Base-by-base conservation (phyloP, 2,797 vertebrate genomes). In the Rhinogobio ventralis region DNA sequence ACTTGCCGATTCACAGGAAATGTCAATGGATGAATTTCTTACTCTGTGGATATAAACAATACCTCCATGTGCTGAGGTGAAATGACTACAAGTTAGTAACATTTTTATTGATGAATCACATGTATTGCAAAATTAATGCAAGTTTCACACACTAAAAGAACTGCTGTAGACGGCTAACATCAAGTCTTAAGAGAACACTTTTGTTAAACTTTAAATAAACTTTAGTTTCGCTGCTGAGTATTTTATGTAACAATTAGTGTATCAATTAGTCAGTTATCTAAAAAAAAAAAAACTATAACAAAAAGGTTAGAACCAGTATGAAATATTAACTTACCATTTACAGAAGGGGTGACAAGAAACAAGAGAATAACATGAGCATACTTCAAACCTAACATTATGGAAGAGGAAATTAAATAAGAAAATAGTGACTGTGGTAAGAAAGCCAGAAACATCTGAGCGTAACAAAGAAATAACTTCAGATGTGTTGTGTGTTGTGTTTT, bases 1-100 rank as follows among this genome's bases (percentile, higher is more conserved):
- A 0, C 84, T 55, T n/a, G 23, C 1, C 0, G 88, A 11, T 19
- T 7, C 69, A 15, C 95, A 96, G 60, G 75, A 57, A 0, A 96
- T 39, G 13, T 89, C 79, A 62, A 92, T 89, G 0, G 92, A 91
- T 0, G 89, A 88, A 0, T 94, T 94, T 75, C 89, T 88, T 0
- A 5, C 7, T 14, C 51, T 77, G 86, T 91, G 88, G 46, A 95
- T 42, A 84, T 94, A 91, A 79, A 77, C 4, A 4, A 91, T 9
- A 0, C 89, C 88, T 4, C 85, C 62, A n/a, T 28, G 60, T 1
- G 85, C 93, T 94, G 83, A 36, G 68, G 53, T 68, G 25, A 75
- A 71, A 51, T 79, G 0, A 62, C 9, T 45, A 2, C 25, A 30
- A 79, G n/a, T 72, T 30, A 75, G n/a, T 46, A 17, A 77, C 36